A percentile compares a stretch with the other conserved stretches of the same genome.
Conservation (phyloP, 1,140 invertebrate species). For the Phocides pigmalion region DNA sequence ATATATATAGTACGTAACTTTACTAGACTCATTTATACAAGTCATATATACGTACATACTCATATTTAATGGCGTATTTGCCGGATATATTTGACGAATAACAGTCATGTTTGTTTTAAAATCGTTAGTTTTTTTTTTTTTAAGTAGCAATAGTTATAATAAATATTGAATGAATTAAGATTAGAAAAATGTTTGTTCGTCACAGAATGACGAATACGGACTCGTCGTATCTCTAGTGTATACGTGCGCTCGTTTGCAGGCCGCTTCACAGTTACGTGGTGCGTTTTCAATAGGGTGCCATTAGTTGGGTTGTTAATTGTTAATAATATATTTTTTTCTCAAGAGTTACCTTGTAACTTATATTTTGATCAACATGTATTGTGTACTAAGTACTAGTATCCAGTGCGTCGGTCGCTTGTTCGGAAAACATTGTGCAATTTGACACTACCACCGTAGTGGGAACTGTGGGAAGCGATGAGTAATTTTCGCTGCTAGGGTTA, state of each 20-base stretch:
- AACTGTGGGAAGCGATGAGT: too few species aligned
- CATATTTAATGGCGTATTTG: too few species aligned
- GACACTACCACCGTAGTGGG: too few species aligned
- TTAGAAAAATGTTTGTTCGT: neutral
- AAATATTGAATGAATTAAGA: neutral
- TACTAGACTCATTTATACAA: neutral
- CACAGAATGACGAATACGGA: neutral
- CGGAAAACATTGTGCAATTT: neutral
- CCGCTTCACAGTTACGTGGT: conserved; percentile 57
- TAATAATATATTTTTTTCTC: conserved; percentile 55
- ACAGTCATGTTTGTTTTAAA: neutral
- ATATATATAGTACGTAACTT: neutral
- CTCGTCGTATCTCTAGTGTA: neutral
- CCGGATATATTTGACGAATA: neutral
- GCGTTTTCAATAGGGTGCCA: conserved; percentile 72
- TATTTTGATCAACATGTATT: conserved; percentile 22
- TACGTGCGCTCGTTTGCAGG: neutral
- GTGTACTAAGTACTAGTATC: conserved; percentile 46
- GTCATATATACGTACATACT: neutral
- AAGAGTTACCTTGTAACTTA: conserved; percentile 57
- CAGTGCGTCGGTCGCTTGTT: neutral
- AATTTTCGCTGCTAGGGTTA: too few species aligned
- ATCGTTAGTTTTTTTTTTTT: neutral
- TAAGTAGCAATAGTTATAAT: too few species aligned
- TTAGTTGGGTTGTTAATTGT: conserved; percentile 74